Percentiles rank a stretch among this genome's conserved stretches.
Evolutionary conservation across 2,888 invertebrate genomes (phyloP).

Genomic region (Pristionchus entomophagus): DNA sequence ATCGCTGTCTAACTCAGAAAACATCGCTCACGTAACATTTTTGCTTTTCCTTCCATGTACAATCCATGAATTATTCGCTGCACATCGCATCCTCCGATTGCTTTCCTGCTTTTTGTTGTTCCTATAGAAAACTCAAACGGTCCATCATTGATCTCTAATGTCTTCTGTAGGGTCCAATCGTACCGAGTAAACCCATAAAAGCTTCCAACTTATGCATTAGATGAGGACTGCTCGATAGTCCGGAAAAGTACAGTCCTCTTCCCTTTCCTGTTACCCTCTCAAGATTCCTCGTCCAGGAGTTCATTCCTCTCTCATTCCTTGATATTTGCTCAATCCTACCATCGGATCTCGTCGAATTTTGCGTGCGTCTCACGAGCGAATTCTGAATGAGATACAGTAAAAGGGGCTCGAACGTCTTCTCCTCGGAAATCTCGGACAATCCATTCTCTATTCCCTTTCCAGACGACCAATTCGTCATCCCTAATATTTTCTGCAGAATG

Average conservation of each 20-base stretch:
- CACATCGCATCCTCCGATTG: neutral
- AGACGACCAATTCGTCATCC: too few relatives aligned
- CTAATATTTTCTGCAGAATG: too few relatives aligned
- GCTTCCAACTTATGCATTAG: neutral
- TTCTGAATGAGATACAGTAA: neutral
- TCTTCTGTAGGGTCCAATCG: neutral
- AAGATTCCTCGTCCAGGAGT: neutral
- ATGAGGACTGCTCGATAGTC: neutral
- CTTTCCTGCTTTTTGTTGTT: neutral
- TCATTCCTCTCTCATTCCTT: too few relatives aligned
- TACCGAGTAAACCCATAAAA: neutral
- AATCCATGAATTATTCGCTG: neutral
- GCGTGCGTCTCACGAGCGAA: neutral
- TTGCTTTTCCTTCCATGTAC: neutral
- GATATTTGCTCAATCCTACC: slow-evolving; percentile 4
- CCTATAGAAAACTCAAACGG: too few relatives aligned
- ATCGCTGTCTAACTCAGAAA: neutral
- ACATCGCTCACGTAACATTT: neutral
- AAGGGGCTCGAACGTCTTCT: too few relatives aligned
- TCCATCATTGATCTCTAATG: too few relatives aligned
- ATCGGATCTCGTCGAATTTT: too few relatives aligned
- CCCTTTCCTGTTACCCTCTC: neutral
- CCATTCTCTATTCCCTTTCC: neutral
- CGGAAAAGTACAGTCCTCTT: neutral
- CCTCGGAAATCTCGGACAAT: too few relatives aligned